Base-by-base conservation (phyloP, 2,888 invertebrate species). In the Globia sparganii region DNA sequence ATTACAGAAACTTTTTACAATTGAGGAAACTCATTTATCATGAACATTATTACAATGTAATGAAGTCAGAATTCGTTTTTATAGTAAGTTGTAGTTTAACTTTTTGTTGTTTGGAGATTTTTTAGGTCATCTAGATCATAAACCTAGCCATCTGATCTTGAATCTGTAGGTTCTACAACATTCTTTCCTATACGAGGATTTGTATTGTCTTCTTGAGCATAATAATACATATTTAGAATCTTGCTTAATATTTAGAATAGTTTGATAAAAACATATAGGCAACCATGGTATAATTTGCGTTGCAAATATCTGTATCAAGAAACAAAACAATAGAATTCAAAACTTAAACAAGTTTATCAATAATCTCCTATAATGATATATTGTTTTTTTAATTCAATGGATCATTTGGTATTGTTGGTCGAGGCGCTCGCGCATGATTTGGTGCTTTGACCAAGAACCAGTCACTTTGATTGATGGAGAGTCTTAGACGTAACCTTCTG, bases 311-410 rank as follows among this genome's bases (percentile, higher is more conserved):
- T 70, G 72, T 62, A 65, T 75, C 69, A 49, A 71, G 49, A 71
- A 43, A 75, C 71, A 82, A 86, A 28, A 90, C 89, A 90, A 90
- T 90, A 80, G 86, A 46, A 84, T 66, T 78, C 65, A 73, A 78
- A 86, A 80, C 87, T 75, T 80, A 75, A 77, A 64, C 80, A 73
- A 53, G 80, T 87, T 87, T 89, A 91, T 91, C 91, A 82, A 72
- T 75, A 81, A 90, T 91, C 90, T 86, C 78, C 77, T 84, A 72
- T 88, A 87, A 90, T 90, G 91, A 91, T 90, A 88, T 85, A 91
- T 91, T 89, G 90, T 90, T 89, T 71, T 75, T 81, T 53, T 86
- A 83, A 91, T 89, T 89, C 90, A 90, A 90, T 90, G 82, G 84
- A 75, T 85, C 81, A 83, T 85, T 89, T 85, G 78, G 66, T 79